Evolutionary conservation across 1,140 invertebrate species (phyloP).

Genomic region (Drosophila setifemur): DNA sequence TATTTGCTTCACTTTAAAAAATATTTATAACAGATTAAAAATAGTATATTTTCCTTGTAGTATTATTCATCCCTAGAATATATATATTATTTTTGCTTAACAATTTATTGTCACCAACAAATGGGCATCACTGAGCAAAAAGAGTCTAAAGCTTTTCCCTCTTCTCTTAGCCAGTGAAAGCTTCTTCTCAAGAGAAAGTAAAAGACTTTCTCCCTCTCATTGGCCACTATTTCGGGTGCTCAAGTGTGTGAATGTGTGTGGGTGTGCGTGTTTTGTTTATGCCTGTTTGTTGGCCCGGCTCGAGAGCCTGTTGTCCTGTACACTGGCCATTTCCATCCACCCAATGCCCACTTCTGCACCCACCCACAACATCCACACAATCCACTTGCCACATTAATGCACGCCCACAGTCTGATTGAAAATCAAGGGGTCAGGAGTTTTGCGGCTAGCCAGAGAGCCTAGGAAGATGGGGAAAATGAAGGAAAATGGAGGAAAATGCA

Average conservation of each 20-base stretch:
- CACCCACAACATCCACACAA: too few relatives aligned
- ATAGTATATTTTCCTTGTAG: too few relatives aligned
- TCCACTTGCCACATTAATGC: conserved; percentile 38
- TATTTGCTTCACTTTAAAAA: too few relatives aligned
- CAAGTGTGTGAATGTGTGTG: too few relatives aligned
- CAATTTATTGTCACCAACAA: background rate
- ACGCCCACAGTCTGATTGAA: conserved; percentile 50
- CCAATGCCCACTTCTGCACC: conserved; percentile 4
- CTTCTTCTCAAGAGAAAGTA: conserved; percentile 2
- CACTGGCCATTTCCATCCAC: conserved; percentile 8
- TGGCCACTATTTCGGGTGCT: conserved; percentile 3
- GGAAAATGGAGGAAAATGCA: background rate
- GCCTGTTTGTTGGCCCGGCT: conserved; percentile 55
- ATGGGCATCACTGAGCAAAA: conserved; percentile 12
- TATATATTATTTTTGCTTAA: too few relatives aligned
- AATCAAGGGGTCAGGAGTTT: conserved; percentile 35
- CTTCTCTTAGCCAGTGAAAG: conserved; percentile 16
- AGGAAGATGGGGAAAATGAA: background rate
- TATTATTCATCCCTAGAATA: too few relatives aligned
- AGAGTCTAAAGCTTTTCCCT: conserved; percentile 20
- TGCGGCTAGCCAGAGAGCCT: conserved; percentile 18
- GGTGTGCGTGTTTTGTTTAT: conserved; percentile 43
- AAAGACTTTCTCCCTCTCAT: conserved; percentile 12
- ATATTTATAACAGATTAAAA: too few relatives aligned
- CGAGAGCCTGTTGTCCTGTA: conserved; percentile 12